Conservation (phyloP, 2,797 vertebrate genomes). For the Tokudaia muenninki region DNA sequence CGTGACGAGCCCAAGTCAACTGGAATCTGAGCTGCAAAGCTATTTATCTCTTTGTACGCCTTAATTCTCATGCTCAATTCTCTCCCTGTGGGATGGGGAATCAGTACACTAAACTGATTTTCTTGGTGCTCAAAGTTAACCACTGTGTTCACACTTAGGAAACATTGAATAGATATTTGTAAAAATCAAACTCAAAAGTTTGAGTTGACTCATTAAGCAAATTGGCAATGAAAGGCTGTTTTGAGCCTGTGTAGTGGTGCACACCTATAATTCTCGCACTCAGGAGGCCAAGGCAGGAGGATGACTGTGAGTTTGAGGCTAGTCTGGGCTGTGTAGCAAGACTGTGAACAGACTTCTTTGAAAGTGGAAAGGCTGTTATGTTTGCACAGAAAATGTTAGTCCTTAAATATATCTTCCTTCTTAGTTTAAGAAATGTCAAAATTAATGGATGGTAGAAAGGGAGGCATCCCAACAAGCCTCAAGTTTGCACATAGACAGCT, state of each 20-base stretch:
- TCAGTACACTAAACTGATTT: background rate
- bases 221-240: background rate
- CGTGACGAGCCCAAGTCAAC: background rate
- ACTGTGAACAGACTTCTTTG: background rate
- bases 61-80: background rate
- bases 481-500: background rate
- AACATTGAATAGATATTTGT: background rate
- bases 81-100: background rate
- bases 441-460: background rate
- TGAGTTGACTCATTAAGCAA: background rate
- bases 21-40: background rate
- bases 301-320: background rate
- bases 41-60: background rate
- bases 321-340: background rate
- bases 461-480: background rate
- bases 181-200: constrained; percentile 15
- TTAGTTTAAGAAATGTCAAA: background rate
- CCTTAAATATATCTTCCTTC: constrained; percentile 25
- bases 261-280: background rate
- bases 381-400: background rate
- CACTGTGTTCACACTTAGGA: background rate
- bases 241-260: background rate
- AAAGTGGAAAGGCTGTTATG: background rate
- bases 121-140: background rate
- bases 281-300: background rate